Conservation (phyloP, 2,113 vertebrate genomes). For the Aplodontia rufa region DNA sequence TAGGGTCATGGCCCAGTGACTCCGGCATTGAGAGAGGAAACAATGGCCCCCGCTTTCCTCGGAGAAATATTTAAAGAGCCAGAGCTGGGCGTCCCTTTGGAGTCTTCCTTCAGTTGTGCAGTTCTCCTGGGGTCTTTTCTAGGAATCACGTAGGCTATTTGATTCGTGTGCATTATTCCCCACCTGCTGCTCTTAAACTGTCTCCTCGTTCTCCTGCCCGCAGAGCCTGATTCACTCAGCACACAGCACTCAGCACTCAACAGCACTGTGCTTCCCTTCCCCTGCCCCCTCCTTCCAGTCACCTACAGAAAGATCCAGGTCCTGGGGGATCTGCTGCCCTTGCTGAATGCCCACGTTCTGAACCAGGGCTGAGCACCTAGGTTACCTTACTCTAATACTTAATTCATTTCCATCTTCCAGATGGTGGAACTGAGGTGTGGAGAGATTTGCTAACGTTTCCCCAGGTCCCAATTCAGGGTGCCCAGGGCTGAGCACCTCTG, state of each 20-base stretch:
- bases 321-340: accelerated
- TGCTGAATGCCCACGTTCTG: accelerated
- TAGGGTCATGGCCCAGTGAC: background rate
- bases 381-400: background rate
- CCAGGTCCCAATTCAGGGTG: accelerated
- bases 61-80: constrained; percentile 21
- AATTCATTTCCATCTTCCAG: background rate
- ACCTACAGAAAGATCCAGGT: background rate
- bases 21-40: background rate
- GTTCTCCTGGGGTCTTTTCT: background rate
- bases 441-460: background rate
- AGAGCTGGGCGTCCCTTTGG: background rate
- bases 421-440: background rate
- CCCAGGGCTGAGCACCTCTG: background rate
- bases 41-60: background rate
- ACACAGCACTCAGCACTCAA: accelerated
- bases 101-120: background rate
- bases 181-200: background rate
- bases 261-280: accelerated
- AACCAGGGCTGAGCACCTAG: accelerated
- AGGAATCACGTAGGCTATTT: background rate
- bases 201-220: background rate
- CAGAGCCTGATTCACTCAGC: background rate
- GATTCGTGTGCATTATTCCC: accelerated
- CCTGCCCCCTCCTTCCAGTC: accelerated